phyloP scores from a whole-genome alignment of 2,113 vertebrate species.

The Hassar affinis region DNA sequence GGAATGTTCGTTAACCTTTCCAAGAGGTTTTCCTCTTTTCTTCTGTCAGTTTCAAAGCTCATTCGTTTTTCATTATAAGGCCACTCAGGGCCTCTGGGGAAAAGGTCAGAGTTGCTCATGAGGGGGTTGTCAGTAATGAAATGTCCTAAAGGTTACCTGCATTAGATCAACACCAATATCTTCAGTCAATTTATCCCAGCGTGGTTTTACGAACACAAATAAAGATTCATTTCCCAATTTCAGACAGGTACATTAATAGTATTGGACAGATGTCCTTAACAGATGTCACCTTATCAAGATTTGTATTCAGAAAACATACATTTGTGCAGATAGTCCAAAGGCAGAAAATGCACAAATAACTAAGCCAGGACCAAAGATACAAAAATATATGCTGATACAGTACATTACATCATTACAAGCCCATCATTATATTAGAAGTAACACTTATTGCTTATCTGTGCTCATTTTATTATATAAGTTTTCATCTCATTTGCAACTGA shows the following conservation, averaged over 20 bases:
- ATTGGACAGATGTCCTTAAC: background rate
- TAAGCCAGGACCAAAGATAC: background rate
- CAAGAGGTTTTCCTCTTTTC: background rate
- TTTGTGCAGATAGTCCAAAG: background rate
- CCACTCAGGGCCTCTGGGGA: slow-evolving; percentile 9
- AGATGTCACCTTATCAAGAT: background rate
- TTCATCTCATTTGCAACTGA: background rate
- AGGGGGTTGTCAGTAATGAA: slow-evolving; percentile 51
- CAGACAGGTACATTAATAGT: background rate
- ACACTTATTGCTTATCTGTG: background rate
- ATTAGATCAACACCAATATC: slow-evolving; percentile 45
- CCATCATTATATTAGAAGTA: background rate
- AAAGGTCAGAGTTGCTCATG: slow-evolving; percentile 57
- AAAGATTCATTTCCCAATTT: background rate
- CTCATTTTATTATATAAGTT: background rate
- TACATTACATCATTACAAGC: no score
- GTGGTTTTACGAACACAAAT: slow-evolving; percentile 33
- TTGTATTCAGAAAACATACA: background rate
- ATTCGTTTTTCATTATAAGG: slow-evolving; percentile 39
- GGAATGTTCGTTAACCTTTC: slow-evolving; percentile 29
- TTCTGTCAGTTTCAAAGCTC: slow-evolving; percentile 10
- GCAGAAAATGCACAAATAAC: background rate
- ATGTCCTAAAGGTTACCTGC: slow-evolving; percentile 58
- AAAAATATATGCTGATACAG: background rate
- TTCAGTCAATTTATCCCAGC: background rate